Percentiles rank a stretch among this genome's conserved stretches.
Conservation (phyloP, 92 coral and sea anemone genomes). For the Porites cylindrica region DNA sequence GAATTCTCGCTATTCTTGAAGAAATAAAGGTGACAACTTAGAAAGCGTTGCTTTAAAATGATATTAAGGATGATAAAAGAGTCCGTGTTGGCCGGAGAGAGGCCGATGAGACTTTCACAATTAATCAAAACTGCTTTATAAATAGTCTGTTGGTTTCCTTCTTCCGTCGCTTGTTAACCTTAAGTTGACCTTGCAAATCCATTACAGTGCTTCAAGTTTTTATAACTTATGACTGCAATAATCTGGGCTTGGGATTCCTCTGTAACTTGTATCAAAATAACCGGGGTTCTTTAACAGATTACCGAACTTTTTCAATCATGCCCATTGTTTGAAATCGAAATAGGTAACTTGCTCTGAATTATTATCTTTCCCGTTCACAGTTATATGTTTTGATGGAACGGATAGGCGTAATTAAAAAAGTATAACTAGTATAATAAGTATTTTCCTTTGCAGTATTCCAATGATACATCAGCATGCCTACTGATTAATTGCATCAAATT, state of each 20-base stretch:
- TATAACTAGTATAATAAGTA: background rate
- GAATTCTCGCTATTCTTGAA: background rate
- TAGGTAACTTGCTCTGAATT: background rate
- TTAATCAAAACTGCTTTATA: too few relatives aligned
- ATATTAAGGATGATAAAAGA: too few relatives aligned
- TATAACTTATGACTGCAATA: background rate
- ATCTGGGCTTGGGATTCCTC: background rate
- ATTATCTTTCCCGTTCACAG: background rate
- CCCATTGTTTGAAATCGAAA: background rate
- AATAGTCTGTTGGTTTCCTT: too few relatives aligned
- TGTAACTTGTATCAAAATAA: too few relatives aligned
- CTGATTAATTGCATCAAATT: slow-evolving; percentile 40
- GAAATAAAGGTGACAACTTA: background rate
- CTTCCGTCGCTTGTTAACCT: background rate
- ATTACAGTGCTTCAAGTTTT: background rate
- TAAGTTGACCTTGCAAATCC: background rate
- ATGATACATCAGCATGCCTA: slow-evolving; percentile 46
- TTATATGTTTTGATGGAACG: background rate
- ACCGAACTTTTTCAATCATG: background rate
- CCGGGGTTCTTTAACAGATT: too few relatives aligned
- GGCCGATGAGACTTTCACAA: too few relatives aligned
- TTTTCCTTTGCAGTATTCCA: slow-evolving; percentile 33
- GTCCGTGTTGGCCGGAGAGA: too few relatives aligned
- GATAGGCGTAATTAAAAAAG: background rate
- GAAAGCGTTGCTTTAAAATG: background rate